Evolutionary conservation across 2,113 vertebrate species (phyloP), one percentile per base, ranked within the genome.

Genomic region (Mesoclemmys tuberculata): DNA sequence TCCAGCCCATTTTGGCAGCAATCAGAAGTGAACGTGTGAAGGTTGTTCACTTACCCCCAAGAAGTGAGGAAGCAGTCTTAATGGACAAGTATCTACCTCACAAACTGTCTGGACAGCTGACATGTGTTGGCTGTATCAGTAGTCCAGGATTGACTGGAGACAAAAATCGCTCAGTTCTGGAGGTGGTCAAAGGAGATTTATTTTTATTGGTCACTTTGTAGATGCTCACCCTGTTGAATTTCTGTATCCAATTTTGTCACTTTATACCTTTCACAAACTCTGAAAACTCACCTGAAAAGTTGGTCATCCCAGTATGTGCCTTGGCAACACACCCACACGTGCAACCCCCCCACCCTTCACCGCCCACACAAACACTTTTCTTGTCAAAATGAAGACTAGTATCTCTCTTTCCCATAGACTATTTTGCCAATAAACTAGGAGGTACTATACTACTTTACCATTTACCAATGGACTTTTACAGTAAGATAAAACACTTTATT

Each of bases 401-500:
- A 29, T 5, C 58, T 54, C n/a, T 78, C 24, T 61, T 56, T 54
- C 35, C 44, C 78, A 5, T 6, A 46, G 2, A 10, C 13, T 54
- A 5, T 2, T 92, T 46, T 27, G 21, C 46, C 85, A 77, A 29
- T 46, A 77, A 46, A 8, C 24, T 16, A 71, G 8, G 61, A 78
- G 22, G 24, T 52, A 11, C 35, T 56, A 0, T 5, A 3, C 13
- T 80, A 48, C 75, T 80, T 71, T 5, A 21, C 46, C 52, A 80
- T 46, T 21, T 35, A 93, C 29, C 31, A 93, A 90, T 13, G 35
- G 35, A 94, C 58, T 51, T 89, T 77, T 18, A 80, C 82, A 10
- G 49, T 24, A 75, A 89, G 92, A 94, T 27, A 95, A 96, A 92
- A 13, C 8, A 3, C 81, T 97, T 97, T 96, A 96, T 89, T 97